These are phyloP conservation scores for Ptilodon capucinus DNA, from an alignment of 2,888 invertebrate genomes.

Conservation along the genomic window DNA sequence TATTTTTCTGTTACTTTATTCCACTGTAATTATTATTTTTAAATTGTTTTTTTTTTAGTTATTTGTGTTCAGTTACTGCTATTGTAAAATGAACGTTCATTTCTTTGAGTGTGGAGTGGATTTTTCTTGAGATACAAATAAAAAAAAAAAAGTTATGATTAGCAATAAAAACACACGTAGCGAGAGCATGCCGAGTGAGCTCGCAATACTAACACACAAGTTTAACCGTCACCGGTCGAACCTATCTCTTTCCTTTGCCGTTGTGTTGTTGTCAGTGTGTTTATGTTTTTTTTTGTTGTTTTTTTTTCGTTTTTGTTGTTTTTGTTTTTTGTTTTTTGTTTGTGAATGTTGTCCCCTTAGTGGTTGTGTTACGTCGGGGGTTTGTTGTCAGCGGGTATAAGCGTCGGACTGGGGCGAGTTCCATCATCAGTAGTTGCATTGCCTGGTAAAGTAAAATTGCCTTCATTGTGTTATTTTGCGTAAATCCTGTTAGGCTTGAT, in stretches of 20 bases:
- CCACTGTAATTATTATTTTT: conserved; percentile 48
- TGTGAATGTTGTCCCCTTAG: conserved; percentile 72
- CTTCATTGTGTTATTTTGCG: conserved; percentile 76
- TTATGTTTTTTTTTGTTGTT: conserved; percentile 54
- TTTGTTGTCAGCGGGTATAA: conserved; percentile 65
- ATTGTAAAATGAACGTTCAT: conserved; percentile 57
- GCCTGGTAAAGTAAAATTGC: conserved; percentile 64
- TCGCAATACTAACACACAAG: conserved; percentile 62
- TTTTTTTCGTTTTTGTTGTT: conserved; percentile 45
- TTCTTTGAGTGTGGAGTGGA: conserved; percentile 81
- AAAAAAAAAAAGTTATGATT: conserved; percentile 20
- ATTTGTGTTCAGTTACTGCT: conserved; percentile 74
- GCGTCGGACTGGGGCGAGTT: conserved; percentile 66
- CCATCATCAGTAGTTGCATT: conserved; percentile 60
- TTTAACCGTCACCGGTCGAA: conserved; percentile 58
- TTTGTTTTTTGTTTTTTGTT: conserved; percentile 47
- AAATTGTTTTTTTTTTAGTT: conserved; percentile 47
- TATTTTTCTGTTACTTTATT: conserved; percentile 25
- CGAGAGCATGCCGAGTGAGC: conserved; percentile 72
- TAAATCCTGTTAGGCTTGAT: conserved; percentile 74
- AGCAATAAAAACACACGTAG: conserved; percentile 45
- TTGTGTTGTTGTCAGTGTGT: conserved; percentile 75
- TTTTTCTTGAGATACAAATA: conserved; percentile 58
- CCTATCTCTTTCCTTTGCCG: conserved; percentile 67
- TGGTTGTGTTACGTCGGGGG: conserved; percentile 60